phyloP scores from a whole-genome alignment of 2,797 vertebrate genomes.

The Luscinia luscinia region DNA sequence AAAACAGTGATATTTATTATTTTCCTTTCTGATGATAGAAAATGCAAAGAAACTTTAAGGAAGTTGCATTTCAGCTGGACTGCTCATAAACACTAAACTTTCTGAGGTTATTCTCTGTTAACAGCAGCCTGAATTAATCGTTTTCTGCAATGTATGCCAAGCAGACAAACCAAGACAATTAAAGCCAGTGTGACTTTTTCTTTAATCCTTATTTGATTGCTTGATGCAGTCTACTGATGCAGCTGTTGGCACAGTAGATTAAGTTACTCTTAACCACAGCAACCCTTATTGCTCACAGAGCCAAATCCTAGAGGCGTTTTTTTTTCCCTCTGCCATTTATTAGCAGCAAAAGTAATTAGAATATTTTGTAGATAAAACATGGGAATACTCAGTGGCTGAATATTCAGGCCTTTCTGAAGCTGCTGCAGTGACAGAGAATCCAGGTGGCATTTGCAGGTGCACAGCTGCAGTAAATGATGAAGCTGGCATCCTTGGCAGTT shows the following conservation, averaged over 20 bases:
- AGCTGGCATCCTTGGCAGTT: constrained; percentile 27
- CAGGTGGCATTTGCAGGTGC: constrained; percentile 49
- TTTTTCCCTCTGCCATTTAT: constrained; percentile 31
- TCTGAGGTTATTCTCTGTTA: constrained; percentile 4
- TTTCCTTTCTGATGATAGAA: background rate
- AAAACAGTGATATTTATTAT: background rate
- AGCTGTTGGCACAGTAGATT: constrained; percentile 34
- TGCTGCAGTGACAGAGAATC: constrained; percentile 31
- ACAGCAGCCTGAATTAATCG: constrained; percentile 29
- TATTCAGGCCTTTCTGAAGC: constrained; percentile 37
- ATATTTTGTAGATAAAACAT: constrained; percentile 35
- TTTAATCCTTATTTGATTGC: constrained; percentile 69
- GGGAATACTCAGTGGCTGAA: constrained; percentile 16
- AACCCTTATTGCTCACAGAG: constrained; percentile 15
- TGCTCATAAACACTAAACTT: background rate
- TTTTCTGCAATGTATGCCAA: constrained; percentile 39
- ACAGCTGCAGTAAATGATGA: constrained; percentile 50
- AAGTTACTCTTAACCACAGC: constrained; percentile 54
- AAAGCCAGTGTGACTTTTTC: constrained; percentile 50
- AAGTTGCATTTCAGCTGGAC: background rate
- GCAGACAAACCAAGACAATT: constrained; percentile 48
- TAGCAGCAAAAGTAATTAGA: constrained; percentile 56
- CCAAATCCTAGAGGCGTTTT: constrained; percentile 19
- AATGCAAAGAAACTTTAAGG: background rate
- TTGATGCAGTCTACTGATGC: constrained; percentile 50